phyloP scores from a whole-genome alignment of 1,140 invertebrate genomes.

The Antheraea pernyi region DNA sequence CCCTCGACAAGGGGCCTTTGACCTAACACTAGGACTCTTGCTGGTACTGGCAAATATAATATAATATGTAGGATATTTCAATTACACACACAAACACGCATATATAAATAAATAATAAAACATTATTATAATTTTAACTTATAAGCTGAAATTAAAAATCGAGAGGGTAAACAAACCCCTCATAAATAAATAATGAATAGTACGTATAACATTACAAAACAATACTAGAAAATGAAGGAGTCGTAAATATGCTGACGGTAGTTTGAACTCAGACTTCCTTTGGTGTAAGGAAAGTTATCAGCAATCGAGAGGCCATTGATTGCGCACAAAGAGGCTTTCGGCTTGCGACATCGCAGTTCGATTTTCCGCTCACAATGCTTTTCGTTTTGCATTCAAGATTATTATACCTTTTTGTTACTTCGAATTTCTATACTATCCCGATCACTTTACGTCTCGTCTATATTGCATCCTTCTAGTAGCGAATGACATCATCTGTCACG shows the following conservation, averaged over 20 bases:
- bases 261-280: conserved; percentile 62
- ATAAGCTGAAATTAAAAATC: too few species aligned
- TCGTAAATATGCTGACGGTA: conserved; percentile 39
- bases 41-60: too few species aligned
- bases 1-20: too few species aligned
- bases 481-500: conserved; percentile 1
- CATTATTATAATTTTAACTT: too few species aligned
- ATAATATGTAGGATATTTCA: too few species aligned
- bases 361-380: conserved; percentile 71
- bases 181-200: too few species aligned
- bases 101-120: too few species aligned
- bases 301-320: conserved; percentile 73
- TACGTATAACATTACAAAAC: too few species aligned
- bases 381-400: conserved; percentile 69
- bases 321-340: conserved; percentile 72
- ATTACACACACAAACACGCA: too few species aligned
- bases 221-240: not conserved
- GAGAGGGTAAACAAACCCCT: not conserved
- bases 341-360: conserved; percentile 73
- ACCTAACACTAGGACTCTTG: too few species aligned
- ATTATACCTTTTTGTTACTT: conserved; percentile 64
- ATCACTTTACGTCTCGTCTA: conserved; percentile 17
- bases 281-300: conserved; percentile 74
- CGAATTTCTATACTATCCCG: conserved; percentile 52
- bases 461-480: conserved; percentile 10